Evolutionary conservation across 2,797 vertebrate genomes (phyloP).

Genomic region (Propithecus perrieri): DNA sequence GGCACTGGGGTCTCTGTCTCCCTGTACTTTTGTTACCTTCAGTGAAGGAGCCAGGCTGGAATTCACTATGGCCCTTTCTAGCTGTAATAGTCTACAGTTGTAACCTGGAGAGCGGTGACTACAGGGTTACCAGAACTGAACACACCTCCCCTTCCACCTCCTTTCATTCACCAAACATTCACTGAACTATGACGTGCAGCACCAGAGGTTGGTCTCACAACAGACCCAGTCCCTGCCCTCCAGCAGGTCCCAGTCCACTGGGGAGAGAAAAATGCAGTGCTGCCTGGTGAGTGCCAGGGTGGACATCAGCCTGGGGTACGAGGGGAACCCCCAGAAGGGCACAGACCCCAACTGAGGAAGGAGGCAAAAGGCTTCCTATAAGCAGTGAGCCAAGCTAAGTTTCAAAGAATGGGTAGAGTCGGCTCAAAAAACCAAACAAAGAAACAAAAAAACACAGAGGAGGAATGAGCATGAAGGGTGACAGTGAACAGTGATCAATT

Average conservation of each 20-base stretch:
- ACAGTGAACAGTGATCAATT: neutral
- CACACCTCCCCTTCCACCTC: neutral
- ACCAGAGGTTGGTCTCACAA: neutral
- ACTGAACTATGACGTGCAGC: neutral
- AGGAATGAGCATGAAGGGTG: neutral
- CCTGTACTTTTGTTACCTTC: neutral
- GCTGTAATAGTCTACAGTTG: no score
- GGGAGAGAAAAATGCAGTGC: neutral
- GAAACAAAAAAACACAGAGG: no score
- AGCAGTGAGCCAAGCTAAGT: neutral
- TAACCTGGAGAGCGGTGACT: neutral
- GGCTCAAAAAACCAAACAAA: neutral
- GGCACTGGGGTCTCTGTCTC: neutral
- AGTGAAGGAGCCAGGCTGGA: neutral
- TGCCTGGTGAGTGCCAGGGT: neutral
- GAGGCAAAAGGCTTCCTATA: neutral
- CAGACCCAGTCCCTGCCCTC: no score
- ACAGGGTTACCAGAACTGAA: neutral
- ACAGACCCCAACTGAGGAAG: neutral
- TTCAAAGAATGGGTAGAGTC: neutral
- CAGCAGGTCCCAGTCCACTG: neutral
- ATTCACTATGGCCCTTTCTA: neutral
- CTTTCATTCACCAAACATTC: no score
- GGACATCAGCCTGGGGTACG: neutral
- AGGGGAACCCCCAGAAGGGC: neutral